Percentiles rank a stretch among this genome's conserved stretches.
These are phyloP conservation scores for Procambarus clarkii DNA, from an alignment of 1,140 invertebrate species.

Conservation along the genomic window DNA sequence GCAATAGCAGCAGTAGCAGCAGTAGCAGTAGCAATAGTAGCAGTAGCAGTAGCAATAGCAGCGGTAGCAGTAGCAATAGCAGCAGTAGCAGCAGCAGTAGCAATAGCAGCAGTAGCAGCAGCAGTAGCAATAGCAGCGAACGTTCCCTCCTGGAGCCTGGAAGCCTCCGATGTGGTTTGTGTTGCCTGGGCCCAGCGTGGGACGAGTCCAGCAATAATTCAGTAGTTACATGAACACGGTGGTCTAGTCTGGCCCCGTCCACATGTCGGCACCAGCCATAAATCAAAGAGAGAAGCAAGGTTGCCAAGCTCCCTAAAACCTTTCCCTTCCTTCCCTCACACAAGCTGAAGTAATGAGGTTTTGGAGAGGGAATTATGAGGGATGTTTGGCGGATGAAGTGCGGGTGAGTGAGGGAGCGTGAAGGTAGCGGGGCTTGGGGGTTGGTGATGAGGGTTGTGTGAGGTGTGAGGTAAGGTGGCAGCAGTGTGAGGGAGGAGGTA, in stretches of 20 bases:
- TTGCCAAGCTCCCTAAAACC: background rate
- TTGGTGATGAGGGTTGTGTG: background rate
- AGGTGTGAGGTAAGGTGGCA: background rate
- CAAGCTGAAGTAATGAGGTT: background rate
- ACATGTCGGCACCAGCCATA: constrained; percentile 41
- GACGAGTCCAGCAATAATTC: constrained; percentile 47
- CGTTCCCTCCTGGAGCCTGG: background rate
- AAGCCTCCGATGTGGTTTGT: constrained; percentile 23
- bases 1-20: too few relatives aligned
- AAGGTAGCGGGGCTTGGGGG: background rate
- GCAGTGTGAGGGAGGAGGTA: background rate
- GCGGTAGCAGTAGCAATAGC: background rate
- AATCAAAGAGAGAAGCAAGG: constrained; percentile 21
- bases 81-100: background rate
- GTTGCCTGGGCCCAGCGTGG: constrained; percentile 19
- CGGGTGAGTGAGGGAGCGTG: background rate
- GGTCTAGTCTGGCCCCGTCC: constrained; percentile 37
- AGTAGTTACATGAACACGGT: constrained; percentile 53
- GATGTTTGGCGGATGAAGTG: background rate
- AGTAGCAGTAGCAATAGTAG: background rate
- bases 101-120: too few relatives aligned
- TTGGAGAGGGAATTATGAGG: background rate
- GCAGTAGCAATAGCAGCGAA: background rate
- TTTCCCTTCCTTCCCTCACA: background rate
- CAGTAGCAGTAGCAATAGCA: background rate